Percentiles rank a stretch among this genome's conserved stretches.
Evolutionary conservation across 2,113 vertebrate species (phyloP).

Genomic region (Fregetta grallaria): DNA sequence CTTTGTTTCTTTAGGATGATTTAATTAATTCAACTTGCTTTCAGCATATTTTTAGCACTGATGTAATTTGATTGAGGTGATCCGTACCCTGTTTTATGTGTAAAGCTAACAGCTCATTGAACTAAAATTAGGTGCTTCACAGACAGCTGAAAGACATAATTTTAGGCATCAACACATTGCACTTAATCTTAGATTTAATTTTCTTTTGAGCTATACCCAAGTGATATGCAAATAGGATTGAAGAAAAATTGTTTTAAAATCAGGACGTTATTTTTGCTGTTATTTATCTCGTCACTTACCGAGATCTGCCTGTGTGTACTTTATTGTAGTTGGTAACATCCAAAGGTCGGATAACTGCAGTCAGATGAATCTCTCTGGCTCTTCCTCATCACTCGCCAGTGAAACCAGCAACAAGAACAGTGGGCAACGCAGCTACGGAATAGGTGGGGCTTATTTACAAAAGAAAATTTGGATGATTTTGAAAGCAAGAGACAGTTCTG

Average conservation of each 20-base stretch:
- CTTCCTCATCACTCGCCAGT: conserved; percentile 85
- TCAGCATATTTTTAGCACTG: conserved; percentile 15
- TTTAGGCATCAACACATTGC: conserved; percentile 22
- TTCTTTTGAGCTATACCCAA: neutral
- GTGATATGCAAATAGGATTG: neutral
- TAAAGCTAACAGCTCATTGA: conserved; percentile 29
- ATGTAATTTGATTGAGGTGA: conserved; percentile 25
- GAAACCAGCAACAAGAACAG: conserved; percentile 85
- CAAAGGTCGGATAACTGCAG: conserved; percentile 81
- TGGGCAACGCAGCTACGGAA: conserved; percentile 86
- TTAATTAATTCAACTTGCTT: conserved; percentile 33
- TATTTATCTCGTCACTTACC: neutral
- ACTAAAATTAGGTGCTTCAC: conserved; percentile 46
- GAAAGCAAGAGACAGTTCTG: conserved; percentile 70
- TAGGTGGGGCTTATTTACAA: conserved; percentile 93
- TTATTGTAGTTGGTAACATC: conserved; percentile 76
- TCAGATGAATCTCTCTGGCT: conserved; percentile 85
- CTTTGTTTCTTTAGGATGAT: conserved; percentile 26
- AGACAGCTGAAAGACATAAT: neutral
- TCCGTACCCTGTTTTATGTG: neutral
- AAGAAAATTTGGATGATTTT: conserved; percentile 85
- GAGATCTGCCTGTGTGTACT: conserved; percentile 60
- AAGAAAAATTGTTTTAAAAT: neutral
- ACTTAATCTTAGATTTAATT: neutral
- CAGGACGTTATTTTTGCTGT: neutral